phyloP scores from a whole-genome alignment of 2,888 invertebrate genomes.

The Carabus problematicus region DNA sequence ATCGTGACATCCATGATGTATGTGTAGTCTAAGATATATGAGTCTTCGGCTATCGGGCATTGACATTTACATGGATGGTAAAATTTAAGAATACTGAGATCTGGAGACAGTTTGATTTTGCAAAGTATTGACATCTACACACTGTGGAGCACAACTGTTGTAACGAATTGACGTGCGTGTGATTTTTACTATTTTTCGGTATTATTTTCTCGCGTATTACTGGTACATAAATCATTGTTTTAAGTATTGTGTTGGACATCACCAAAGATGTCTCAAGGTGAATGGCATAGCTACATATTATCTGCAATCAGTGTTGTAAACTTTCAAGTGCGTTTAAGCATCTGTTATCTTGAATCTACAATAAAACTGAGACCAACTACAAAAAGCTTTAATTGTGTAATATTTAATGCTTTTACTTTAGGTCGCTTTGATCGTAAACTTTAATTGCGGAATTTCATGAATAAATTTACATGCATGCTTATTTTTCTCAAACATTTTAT shows the following conservation, averaged over 20 bases:
- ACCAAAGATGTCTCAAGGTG: constrained; percentile 14
- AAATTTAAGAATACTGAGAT: no score
- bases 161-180: no score
- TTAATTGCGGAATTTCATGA: constrained; percentile 40
- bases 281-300: constrained; percentile 22
- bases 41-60: no score
- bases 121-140: no score
- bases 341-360: constrained; percentile 41
- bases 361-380: constrained; percentile 38
- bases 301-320: constrained; percentile 40
- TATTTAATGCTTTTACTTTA: constrained; percentile 42
- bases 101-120: no score
- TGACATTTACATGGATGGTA: no score
- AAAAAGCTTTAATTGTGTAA: constrained; percentile 42
- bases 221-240: constrained; percentile 33
- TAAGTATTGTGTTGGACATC: constrained; percentile 28
- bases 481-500: no score
- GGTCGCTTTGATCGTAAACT: constrained; percentile 35
- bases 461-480: constrained; percentile 25
- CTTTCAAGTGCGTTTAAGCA: constrained; percentile 35
- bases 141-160: no score
- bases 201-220: no score
- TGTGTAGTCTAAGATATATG: no score
- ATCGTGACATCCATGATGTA: no score
- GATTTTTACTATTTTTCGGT: no score